Base-by-base conservation (phyloP, 2,797 vertebrate species). In the Melanotaenia boesemani region DNA sequence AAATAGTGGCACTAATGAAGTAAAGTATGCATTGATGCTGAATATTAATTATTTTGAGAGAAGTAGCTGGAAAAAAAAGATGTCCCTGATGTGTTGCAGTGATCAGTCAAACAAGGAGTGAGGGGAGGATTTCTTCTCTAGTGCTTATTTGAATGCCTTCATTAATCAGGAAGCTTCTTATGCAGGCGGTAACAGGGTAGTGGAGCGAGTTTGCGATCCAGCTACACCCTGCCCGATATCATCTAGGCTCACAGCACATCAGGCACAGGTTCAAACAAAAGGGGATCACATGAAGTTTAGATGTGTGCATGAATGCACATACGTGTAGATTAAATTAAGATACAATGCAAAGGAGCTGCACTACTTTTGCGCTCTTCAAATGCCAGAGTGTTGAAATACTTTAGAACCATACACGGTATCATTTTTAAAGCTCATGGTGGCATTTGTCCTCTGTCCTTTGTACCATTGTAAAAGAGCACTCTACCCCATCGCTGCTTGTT, bases 261-360 rank as follows among this genome's bases (percentile, higher is more conserved):
- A 62, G 56, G 56, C 71, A 36, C 77, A 82, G 84, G 81, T 84
- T 82, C 78, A 82, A 79, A 79, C 48, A 46, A 30, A 44, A 68
- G 80, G 30, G 84, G 74, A 70, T 70, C 74, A 82, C 81, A 78
- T 87, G 59, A 59, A 85, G 80, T 88, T 88, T 83, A 74, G 72
- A 83, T 83, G 79, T 74, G 85, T 83, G 80, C 75, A 80, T 24
- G 55, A 78, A 82, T 87, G 80, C 85, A 74, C 87, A 79, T 84
- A 88, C 82, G 87, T 92, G 86, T 88, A 94, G 93, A 95, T 95
- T 90, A 93, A 93, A 95, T 95, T 93, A 94, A 93, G 92, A 94
- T 94, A 89, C 75, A 72, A 79, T 13, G 64, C 18, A 50, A 72
- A 80, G 79, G 73, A 86, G 82, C 78, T 86, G 89, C 85, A 86